Conservation (phyloP, 2,797 vertebrate species). For the Helarctos malayanus region DNA sequence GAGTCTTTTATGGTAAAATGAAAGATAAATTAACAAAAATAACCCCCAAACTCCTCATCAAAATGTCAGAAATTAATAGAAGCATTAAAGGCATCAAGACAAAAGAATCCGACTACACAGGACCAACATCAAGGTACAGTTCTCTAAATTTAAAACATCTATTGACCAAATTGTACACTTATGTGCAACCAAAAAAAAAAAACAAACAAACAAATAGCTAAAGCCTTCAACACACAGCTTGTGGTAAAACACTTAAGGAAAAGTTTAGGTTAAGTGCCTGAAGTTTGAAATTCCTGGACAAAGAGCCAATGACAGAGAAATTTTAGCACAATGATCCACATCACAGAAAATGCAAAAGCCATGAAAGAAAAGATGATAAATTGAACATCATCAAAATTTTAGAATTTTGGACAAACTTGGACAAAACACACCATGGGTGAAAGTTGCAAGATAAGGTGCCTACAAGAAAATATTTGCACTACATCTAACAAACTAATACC, state of each 20-base stretch:
- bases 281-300: constrained; percentile 7
- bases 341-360: not conserved
- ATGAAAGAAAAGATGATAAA: not conserved
- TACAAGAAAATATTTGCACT: constrained; percentile 1
- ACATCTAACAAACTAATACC: constrained; percentile 3
- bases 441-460: not conserved
- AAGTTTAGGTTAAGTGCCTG: not conserved
- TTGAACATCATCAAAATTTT: not conserved
- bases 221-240: not conserved
- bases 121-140: not conserved
- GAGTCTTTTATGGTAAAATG: not conserved
- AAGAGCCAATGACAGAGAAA: constrained; percentile 1
- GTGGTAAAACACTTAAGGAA: not conserved
- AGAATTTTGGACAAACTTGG: not conserved
- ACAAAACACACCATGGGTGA: not conserved
- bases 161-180: not conserved
- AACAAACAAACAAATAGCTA: not conserved
- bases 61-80: constrained; percentile 47
- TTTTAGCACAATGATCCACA: not conserved
- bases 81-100: not conserved
- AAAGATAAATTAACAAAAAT: constrained; percentile 14
- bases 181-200: not conserved
- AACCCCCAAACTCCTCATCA: not conserved
- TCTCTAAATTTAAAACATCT: not conserved
- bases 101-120: not conserved